Conservation (phyloP, 2,113 vertebrate genomes). For the Formicarius rufipectus region DNA sequence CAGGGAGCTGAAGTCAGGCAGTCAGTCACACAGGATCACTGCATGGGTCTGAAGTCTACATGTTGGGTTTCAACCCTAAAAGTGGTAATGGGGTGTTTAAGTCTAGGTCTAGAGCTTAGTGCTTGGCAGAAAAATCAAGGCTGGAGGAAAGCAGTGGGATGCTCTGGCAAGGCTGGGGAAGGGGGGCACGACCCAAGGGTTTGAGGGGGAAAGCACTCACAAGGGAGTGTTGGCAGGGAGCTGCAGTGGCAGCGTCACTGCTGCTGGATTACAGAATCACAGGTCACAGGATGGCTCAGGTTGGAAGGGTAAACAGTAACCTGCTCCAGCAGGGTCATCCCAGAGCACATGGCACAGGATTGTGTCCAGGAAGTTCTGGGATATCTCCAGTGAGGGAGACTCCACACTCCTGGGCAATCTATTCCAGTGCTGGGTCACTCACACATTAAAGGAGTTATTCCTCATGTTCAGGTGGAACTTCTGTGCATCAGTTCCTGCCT, state of each 20-base stretch:
- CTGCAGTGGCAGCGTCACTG: too few relatives aligned
- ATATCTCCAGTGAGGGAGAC: not conserved
- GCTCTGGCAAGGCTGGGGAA: not conserved
- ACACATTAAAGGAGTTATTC: too few relatives aligned
- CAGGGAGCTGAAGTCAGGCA: not conserved
- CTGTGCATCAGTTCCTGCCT: not conserved
- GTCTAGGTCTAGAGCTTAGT: not conserved
- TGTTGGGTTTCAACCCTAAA: not conserved
- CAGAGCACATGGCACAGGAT: not conserved
- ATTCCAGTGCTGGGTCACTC: too few relatives aligned
- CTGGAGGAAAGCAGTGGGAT: not conserved
- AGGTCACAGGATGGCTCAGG: not conserved
- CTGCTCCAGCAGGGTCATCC: not conserved
- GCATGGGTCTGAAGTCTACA: not conserved
- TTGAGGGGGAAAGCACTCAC: too few relatives aligned
- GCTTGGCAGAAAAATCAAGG: not conserved
- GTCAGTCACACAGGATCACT: accelerated
- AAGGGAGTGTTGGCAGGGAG: not conserved
- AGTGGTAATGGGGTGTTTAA: not conserved
- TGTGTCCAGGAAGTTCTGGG: not conserved
- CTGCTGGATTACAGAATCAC: not conserved
- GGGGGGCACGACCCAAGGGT: not conserved
- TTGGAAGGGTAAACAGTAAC: too few relatives aligned
- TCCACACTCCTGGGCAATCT: too few relatives aligned
- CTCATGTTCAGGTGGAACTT: not conserved